Conservation (phyloP, 2,888 invertebrate species). For the Apamea sordens region DNA sequence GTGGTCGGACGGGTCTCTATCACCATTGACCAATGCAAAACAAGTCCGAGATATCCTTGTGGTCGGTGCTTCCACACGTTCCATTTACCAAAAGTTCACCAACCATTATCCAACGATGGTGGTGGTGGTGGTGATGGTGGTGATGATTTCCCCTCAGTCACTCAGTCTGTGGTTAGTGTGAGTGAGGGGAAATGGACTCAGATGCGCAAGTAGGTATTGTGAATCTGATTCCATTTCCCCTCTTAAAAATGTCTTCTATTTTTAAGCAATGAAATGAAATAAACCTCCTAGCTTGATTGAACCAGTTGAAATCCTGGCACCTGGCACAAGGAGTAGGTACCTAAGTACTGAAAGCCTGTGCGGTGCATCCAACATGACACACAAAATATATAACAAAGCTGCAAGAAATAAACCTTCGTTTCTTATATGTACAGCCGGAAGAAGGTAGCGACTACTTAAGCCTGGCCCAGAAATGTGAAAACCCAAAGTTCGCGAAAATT, state of each 20-base stretch:
- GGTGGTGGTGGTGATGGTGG: no score
- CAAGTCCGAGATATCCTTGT: background rate
- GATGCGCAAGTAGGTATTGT: no score
- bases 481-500: conserved; percentile 92
- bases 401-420: background rate
- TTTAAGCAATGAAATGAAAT: background rate
- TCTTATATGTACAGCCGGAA: conserved; percentile 69
- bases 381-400: background rate
- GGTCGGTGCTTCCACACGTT: background rate
- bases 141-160: no score
- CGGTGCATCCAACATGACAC: background rate
- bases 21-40: conserved; percentile 1
- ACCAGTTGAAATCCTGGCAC: background rate
- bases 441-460: conserved; percentile 81
- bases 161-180: no score
- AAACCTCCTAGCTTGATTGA: background rate
- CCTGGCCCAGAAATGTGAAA: conserved; percentile 87
- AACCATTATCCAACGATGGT: background rate
- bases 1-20: background rate
- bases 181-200: no score
- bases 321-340: background rate
- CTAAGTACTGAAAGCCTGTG: background rate
- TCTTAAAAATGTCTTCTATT: background rate
- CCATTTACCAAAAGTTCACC: background rate
- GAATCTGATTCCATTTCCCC: background rate